These are phyloP conservation scores for Neodiprion fabricii DNA, from an alignment of 1,140 invertebrate species.

Conservation along the genomic window DNA sequence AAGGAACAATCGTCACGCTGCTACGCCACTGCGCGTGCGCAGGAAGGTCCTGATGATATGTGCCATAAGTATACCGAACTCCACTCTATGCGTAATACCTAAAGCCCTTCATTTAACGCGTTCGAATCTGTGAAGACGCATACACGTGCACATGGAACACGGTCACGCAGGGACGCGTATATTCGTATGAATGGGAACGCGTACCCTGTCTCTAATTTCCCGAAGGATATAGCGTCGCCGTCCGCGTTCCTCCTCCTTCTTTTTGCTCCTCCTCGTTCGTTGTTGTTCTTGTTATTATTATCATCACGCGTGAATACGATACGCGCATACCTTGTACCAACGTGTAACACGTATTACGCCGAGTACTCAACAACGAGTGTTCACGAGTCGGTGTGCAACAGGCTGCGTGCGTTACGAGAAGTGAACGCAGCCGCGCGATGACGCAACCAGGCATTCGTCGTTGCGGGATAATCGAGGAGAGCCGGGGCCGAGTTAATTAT, in stretches of 20 bases:
- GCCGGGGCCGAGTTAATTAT: constrained; percentile 48
- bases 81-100: no score
- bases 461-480: background rate
- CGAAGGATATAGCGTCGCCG: no score
- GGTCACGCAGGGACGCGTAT: background rate
- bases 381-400: background rate
- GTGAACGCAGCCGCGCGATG: constrained; percentile 24
- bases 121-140: background rate
- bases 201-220: constrained; percentile 1
- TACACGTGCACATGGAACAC: background rate
- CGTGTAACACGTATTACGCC: background rate
- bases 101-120: background rate
- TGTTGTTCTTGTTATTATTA: background rate
- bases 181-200: constrained; percentile 7
- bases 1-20: no score
- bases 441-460: constrained; percentile 32
- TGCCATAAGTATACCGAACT: no score
- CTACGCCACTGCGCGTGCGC: background rate
- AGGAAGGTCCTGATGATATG: no score
- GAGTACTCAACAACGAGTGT: constrained; percentile 8
- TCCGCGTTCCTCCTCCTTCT: background rate
- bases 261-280: background rate
- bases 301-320: constrained; percentile 3
- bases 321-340: background rate
- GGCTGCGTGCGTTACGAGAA: background rate